These are phyloP conservation scores for Bombylius discolor DNA, from an alignment of 2,888 invertebrate species.

Conservation along the genomic window DNA sequence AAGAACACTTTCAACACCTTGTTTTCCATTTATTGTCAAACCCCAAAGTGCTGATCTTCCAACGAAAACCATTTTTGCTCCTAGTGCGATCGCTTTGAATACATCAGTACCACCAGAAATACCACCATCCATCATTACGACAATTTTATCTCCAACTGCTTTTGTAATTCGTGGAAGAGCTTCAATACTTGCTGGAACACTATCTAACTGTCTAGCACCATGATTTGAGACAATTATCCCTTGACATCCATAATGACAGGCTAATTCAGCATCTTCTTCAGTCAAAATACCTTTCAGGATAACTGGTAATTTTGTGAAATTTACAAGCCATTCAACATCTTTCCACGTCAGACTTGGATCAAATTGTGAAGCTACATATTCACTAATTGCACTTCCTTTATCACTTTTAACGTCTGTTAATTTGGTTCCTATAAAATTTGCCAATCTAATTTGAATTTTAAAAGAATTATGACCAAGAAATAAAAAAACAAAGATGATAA, in stretches of 20 bases:
- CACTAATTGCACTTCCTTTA: slow-evolving; percentile 58
- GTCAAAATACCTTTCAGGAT: slow-evolving; percentile 78
- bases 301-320: slow-evolving; percentile 64
- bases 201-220: slow-evolving; percentile 65
- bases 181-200: slow-evolving; percentile 70
- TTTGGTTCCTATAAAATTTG: slow-evolving; percentile 50
- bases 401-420: not conserved
- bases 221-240: slow-evolving; percentile 89
- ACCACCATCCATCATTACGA: slow-evolving; percentile 81
- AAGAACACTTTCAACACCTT: slow-evolving; percentile 62
- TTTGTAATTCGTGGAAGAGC: slow-evolving; percentile 64
- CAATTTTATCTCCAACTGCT: slow-evolving; percentile 55
- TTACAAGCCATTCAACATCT: slow-evolving; percentile 75
- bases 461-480: not conserved
- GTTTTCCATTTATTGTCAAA: slow-evolving; percentile 59
- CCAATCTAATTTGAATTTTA: slow-evolving; percentile 42
- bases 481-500: not conserved
- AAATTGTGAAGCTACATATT: slow-evolving; percentile 63
- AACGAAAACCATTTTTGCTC: slow-evolving; percentile 80
- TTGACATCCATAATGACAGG: slow-evolving; percentile 56
- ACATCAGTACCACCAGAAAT: slow-evolving; percentile 73
- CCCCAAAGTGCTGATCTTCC: slow-evolving; percentile 84
- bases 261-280: slow-evolving; percentile 70
- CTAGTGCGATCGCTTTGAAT: slow-evolving; percentile 79
- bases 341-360: slow-evolving; percentile 74